Percentiles rank a stretch among this genome's conserved stretches.
phyloP scores from a whole-genome alignment of 2,888 invertebrate species.

The Leptogaster cylindrica region DNA sequence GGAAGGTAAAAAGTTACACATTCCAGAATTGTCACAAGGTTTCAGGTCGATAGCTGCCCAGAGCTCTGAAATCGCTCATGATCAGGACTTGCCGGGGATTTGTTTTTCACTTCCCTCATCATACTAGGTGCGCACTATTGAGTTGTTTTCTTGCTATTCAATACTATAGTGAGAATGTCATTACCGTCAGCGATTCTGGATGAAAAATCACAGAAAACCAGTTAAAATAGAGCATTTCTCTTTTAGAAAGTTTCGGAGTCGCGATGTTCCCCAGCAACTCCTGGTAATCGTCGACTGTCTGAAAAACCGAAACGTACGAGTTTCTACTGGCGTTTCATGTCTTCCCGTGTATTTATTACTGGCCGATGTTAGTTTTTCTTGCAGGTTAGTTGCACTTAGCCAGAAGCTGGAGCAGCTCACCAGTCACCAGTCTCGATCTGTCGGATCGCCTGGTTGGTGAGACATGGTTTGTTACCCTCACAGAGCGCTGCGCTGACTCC shows the following conservation, averaged over 20 bases:
- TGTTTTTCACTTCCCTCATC: no score
- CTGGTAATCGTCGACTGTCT: neutral
- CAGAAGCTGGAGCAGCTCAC: neutral
- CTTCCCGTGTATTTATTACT: conserved; percentile 17
- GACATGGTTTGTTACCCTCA: conserved; percentile 15
- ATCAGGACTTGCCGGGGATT: no score
- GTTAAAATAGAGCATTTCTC: no score
- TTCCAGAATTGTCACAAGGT: no score
- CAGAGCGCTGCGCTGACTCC: neutral
- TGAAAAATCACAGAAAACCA: no score
- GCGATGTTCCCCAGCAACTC: neutral
- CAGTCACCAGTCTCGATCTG: neutral
- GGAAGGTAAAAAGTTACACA: no score
- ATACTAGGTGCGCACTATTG: no score
- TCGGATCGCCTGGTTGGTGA: neutral
- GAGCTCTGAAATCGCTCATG: no score
- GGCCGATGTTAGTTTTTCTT: conserved; percentile 28
- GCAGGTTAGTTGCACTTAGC: neutral
- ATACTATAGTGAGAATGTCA: no score
- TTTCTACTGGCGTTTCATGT: conserved; percentile 21
- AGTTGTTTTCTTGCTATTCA: no score
- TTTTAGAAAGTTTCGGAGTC: conserved; percentile 15
- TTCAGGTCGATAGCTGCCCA: no score
- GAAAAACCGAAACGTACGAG: conserved; percentile 20
- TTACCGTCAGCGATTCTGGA: no score